phyloP scores from a whole-genome alignment of 1,140 invertebrate genomes.

The Aphis craccivora region DNA sequence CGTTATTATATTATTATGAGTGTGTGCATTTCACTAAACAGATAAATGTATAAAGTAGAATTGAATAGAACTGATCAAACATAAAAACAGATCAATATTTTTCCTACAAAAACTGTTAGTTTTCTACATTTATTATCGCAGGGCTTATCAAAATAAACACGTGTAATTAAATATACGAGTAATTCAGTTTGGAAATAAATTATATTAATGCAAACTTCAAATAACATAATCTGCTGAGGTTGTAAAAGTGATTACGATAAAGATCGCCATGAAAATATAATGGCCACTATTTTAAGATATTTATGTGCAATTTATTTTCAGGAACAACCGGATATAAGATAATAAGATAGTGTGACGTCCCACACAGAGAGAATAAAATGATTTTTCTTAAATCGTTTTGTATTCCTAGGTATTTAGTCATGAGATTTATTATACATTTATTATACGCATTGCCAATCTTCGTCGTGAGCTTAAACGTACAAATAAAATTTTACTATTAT shows the following conservation, averaged over 20 bases:
- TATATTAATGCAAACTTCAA: background rate
- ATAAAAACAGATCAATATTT: background rate
- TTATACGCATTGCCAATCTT: background rate
- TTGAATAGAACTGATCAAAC: background rate
- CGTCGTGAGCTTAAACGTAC: background rate
- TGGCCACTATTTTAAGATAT: background rate
- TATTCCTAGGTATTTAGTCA: background rate
- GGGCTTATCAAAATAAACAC: background rate
- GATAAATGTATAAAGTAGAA: background rate
- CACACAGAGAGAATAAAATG: background rate
- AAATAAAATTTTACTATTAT: conserved; percentile 37
- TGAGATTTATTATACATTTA: background rate
- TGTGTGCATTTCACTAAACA: background rate
- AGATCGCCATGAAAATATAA: background rate
- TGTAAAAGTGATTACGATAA: background rate
- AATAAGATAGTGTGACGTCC: background rate
- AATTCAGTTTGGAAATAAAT: background rate
- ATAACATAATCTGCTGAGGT: background rate
- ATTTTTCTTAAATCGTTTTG: conserved; percentile 33
- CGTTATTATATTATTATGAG: background rate
- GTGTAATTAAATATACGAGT: background rate
- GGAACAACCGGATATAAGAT: background rate
- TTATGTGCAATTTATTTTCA: background rate
- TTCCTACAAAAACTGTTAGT: background rate
- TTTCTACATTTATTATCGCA: background rate